Base-by-base conservation (phyloP, 2,113 vertebrate genomes). In the Anarhynchus alexandrinus region DNA sequence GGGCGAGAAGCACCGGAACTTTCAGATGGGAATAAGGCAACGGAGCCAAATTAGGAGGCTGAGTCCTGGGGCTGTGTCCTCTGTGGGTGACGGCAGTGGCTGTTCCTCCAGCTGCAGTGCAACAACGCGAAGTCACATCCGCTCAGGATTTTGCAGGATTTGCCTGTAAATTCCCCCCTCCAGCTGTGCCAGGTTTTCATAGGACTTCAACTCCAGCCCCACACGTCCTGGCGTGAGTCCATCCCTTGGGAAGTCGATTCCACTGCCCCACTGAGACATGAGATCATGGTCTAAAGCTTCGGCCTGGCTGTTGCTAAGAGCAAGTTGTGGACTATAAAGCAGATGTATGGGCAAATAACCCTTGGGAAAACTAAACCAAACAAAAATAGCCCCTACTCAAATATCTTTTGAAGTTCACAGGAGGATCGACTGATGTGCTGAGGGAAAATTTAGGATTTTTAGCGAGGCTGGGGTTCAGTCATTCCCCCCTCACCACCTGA, bases 201-300 rank as follows among this genome's bases (percentile, higher is more conserved):
- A 64, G 65, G 61, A 51, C 20, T 74, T 78, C n/a, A 70, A 2
- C 21, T 86, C 43, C 43, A 90, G 51, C 70, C 58, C 20, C n/a
- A 17, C 17, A 10, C 0, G 0, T 52, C 49, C 59, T 34, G 25
- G 54, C 8, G 0, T 43, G n/a, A 76, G 14, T 32, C 17, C 3
- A 1, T 74, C 34, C n/a, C 42, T 84, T 34, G 26, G 65, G 52
- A 74, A 84, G 22, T 12, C 1, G 6, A 4, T 57, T 54, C 58
- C 34, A 11, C 30, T 64, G 86, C 43, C 29, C 57, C 65, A 13
- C 40, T 42, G 58, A 69, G 61, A 71, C 20, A 32, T 0, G 1
- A 74, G 42, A 34, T 42, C 23, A 42, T 2, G 1, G 32, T 32
- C 45, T 34, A 51, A 70, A 71, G 69, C 42, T 55, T 67, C 6